Base-by-base conservation (phyloP, 2,888 invertebrate genomes). In the Entomobrya multifasciata region DNA sequence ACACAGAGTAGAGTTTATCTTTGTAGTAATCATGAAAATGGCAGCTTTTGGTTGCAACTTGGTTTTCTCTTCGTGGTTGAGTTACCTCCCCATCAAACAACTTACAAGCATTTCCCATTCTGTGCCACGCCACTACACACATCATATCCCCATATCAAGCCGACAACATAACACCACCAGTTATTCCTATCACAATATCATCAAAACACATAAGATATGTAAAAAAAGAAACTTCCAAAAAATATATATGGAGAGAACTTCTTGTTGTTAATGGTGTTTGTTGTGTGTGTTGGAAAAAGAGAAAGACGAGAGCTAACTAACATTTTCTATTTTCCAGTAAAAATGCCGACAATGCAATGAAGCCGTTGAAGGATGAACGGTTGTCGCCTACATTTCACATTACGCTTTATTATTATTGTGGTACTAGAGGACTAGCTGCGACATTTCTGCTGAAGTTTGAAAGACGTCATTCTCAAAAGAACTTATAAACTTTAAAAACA, bases 331-430 rank as follows among this genome's bases (percentile, higher is more conserved):
- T 82, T 82, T 76, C 74, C 49, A 44, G 41, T 49, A 62, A 76
- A 82, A 82, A 82, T 76, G 74, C 82, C 82, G 82, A 82, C 74
- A 82, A 62, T 82, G 74, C 74, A 74, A 30, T 62, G 74, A 60
- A 82, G 49, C 62, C 60, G 82, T 82, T 74, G 82, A 82, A 62
- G 82, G 82, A 82, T 82, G 74, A 60, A 82, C 74, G 62, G 82
- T 74, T 82, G 82, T 74, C 62, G 74, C 70, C 47, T 57, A 76
- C 74, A 55, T 81, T 17, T 62, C 60, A 80, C 67, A 80, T 80
- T 52, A 72, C 81, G 72, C 57, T 81, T 81, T 81, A 81, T 72
- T 81, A 60, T 81, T 67, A 80, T 70, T 30, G 8, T 36, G 36
- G 36, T 36, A 36, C 36, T 36, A 36, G 36, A 4, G 8, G 49